Base-by-base conservation (phyloP, 2,888 invertebrate genomes). In the Atrina japonica region DNA sequence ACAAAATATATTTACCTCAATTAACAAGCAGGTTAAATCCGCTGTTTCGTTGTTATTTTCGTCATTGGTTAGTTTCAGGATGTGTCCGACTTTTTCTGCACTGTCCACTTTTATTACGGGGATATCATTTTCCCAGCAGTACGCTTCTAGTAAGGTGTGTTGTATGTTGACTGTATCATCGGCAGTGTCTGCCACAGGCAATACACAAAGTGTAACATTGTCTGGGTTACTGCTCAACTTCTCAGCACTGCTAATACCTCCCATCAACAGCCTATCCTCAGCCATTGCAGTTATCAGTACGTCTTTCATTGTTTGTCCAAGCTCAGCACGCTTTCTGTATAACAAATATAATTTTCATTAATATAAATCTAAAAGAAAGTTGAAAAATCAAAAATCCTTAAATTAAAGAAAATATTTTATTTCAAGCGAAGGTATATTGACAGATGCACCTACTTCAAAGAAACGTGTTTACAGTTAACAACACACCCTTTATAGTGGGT, bases 61-160 rank as follows among this genome's bases (percentile, higher is more conserved):
- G 11, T 49, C 61, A 7, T 23, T 27, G 23, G 27, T n/a, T 6
- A 23, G 11, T 9, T 35, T 21, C 40, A 61, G 49, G 30, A 61
- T 49, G 9, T 61, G 27, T 3, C 47, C n/a, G 21, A 61, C 23
- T 29, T 61, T 61, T 7, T 30, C 49, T 18, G 27, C 49, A 16
- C 49, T 30, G 43, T 61, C 61, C 49, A 89, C 88, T 85, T 85
- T 88, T 3, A 88, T 66, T 25, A 89, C 74, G n/a, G 75, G 65
- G 65, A 89, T 88, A 58, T 86, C 86, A 55, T 87, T 86, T 64
- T 89, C 89, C 85, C 85, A 83, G 72, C 89, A 89, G 77, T 87
- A 89, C 1, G 89, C 88, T 49, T 87, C 84, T n/a, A 89, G 84
- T 16, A 89, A 83, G 45, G 87, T 88, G 53, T 87, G 86, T 52